Base-by-base conservation (phyloP, 2,113 vertebrate species). In the Malaclemys terrapin region DNA sequence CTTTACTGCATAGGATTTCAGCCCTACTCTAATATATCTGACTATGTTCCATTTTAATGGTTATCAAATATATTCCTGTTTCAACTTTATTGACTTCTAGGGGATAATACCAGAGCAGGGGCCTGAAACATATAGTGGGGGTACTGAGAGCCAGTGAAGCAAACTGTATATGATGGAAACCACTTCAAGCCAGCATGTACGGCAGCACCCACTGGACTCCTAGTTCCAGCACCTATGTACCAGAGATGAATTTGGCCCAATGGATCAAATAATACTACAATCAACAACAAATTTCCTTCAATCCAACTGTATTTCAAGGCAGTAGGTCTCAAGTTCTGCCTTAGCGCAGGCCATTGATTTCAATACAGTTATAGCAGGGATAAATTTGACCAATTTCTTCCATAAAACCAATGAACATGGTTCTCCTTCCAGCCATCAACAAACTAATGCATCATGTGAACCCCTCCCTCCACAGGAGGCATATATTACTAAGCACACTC, bases 291-390 rank as follows among this genome's bases (percentile, higher is more conserved):
- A 1, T 57, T 84, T 90, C 57, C 16, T 79, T 85, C 69, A 22
- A 38, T 4, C 25, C 52, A 24, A 35, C 10, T 17, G 65, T 29
- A 5, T 1, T 80, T 89, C 89, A 52, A 78, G 86, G n/a, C 13
- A 47, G 24, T 72, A 94, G 91, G 90, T 92, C 59, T 13, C 85
- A 65, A 53, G 56, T 59, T 81, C 50, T 65, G 62, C 31, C 62
- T 38, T 52, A 65, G 24, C 50, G 10, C 10, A 53, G 72, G 3
- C 42, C 57, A 47, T 10, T 45, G 20, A 2, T 83, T 90, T 72
- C 80, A 81, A 45, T 0, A 1, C 13, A 50, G 78, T 72, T 88
- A 19, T 65, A 78, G 24, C 49, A 91, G 42, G 52, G 10, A n/a
- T 42, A 72, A 87, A 90, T 20, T 29, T 53, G 91, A 79, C 76